Percentiles rank a stretch among this genome's conserved stretches.
phyloP scores from a whole-genome alignment of 1,140 invertebrate genomes.

The Phocides pigmalion region DNA sequence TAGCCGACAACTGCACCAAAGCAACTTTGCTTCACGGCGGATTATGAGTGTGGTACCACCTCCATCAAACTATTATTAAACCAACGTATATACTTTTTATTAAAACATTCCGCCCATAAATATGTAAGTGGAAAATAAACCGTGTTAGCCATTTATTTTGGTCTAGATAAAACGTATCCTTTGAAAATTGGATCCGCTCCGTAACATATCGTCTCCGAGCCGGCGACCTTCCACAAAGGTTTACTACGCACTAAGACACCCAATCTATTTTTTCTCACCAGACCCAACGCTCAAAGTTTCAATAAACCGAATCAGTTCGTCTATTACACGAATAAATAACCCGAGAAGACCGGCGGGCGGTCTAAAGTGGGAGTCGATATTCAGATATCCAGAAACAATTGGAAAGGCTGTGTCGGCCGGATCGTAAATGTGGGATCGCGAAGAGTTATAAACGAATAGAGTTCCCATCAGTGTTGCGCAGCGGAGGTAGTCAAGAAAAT shows the following conservation, averaged over 20 bases:
- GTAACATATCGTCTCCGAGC: background rate
- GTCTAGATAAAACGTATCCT: background rate
- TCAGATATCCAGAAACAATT: constrained; percentile 28
- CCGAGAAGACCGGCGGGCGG: constrained; percentile 11
- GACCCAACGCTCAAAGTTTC: constrained; percentile 22
- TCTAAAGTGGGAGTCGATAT: constrained; percentile 17
- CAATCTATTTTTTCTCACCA: constrained; percentile 25
- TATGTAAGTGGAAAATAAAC: background rate
- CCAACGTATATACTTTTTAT: too few species aligned
- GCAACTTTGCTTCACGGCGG: too few species aligned
- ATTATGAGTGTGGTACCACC: too few species aligned
- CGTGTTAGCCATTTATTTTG: background rate
- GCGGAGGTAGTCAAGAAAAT: too few species aligned
- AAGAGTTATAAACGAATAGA: background rate
- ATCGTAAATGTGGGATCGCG: constrained; percentile 7
- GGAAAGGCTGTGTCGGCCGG: constrained; percentile 22
- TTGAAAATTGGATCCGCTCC: constrained; percentile 1
- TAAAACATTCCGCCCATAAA: background rate
- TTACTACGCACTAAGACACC: constrained; percentile 22
- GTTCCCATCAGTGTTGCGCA: too few species aligned
- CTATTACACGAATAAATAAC: constrained; percentile 35
- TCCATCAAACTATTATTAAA: background rate
- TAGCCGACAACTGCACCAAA: too few species aligned
- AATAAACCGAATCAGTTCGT: constrained; percentile 35
- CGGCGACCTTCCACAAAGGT: background rate